Conservation (phyloP, 2,113 vertebrate species). For the Oreochromis spilurus region DNA sequence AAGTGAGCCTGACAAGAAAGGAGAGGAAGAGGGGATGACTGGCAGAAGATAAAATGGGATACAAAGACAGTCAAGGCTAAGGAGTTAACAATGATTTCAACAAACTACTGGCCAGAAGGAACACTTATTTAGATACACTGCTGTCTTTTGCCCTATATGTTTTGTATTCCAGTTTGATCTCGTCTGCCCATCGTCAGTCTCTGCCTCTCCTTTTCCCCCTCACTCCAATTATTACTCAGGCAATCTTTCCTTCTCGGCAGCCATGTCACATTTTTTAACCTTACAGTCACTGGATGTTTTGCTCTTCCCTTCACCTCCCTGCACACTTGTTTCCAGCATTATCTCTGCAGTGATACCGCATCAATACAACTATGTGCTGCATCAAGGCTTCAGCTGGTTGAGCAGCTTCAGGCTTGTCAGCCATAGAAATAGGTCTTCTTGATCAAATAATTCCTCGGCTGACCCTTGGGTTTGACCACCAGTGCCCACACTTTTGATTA, state of each 20-base stretch:
- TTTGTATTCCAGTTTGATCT: constrained; percentile 5
- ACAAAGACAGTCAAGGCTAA: constrained; percentile 15
- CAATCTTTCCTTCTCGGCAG: background rate
- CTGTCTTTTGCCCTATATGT: background rate
- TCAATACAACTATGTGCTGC: background rate
- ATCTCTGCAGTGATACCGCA: background rate
- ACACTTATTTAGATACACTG: background rate
- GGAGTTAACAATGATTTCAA: constrained; percentile 22
- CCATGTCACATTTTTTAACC: constrained; percentile 27
- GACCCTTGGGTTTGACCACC: background rate
- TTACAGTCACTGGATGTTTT: background rate
- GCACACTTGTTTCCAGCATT: background rate
- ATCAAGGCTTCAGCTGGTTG: constrained; percentile 1
- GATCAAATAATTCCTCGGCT: background rate
- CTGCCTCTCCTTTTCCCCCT: background rate
- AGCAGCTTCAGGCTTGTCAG: constrained; percentile 3
- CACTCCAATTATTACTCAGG: background rate
- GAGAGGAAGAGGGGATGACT: background rate
- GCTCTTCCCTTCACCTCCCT: background rate
- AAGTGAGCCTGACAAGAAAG: constrained; percentile 5
- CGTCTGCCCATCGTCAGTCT: background rate
- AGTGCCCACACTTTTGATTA: background rate
- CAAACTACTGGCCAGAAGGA: constrained; percentile 17
- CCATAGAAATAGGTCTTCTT: constrained; percentile 7
- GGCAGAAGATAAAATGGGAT: constrained; percentile 3